Evolutionary conservation across 2,888 invertebrate genomes (phyloP).

Genomic region (Lepeophtheirus nordmannii): DNA sequence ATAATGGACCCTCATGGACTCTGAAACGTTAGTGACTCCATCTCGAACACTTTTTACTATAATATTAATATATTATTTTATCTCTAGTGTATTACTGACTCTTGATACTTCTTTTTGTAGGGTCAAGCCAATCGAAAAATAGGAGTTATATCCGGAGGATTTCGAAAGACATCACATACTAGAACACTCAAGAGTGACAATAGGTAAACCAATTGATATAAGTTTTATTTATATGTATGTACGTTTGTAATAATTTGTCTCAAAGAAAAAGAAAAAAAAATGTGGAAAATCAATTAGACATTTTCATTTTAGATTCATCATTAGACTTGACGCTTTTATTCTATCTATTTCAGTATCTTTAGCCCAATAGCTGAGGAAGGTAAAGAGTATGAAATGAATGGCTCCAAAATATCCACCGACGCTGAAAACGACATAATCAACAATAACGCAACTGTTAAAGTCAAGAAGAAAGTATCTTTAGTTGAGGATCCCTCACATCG

Average conservation of each 20-base stretch:
- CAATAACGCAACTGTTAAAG: not conserved
- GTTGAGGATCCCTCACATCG: not conserved
- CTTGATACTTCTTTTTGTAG: not conserved
- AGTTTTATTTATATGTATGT: no score
- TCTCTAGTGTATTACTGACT: not conserved
- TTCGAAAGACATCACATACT: not conserved
- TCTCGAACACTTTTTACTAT: no score
- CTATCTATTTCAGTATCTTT: not conserved
- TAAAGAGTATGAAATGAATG: not conserved
- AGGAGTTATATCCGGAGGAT: not conserved
- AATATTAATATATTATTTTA: no score
- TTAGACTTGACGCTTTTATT: no score
- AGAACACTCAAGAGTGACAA: not conserved
- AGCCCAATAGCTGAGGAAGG: slow-evolving; percentile 14
- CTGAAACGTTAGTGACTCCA: no score
- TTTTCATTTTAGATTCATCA: not conserved
- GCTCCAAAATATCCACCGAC: not conserved
- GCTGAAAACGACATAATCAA: not conserved
- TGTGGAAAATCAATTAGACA: not conserved
- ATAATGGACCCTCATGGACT: no score
- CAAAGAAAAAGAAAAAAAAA: no score
- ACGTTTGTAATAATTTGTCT: no score
- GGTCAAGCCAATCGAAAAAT: slow-evolving; percentile 4
- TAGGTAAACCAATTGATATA: not conserved
- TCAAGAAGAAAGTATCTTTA: not conserved